Conservation (phyloP, 2,797 vertebrate genomes). For the Gallirallus australis region DNA sequence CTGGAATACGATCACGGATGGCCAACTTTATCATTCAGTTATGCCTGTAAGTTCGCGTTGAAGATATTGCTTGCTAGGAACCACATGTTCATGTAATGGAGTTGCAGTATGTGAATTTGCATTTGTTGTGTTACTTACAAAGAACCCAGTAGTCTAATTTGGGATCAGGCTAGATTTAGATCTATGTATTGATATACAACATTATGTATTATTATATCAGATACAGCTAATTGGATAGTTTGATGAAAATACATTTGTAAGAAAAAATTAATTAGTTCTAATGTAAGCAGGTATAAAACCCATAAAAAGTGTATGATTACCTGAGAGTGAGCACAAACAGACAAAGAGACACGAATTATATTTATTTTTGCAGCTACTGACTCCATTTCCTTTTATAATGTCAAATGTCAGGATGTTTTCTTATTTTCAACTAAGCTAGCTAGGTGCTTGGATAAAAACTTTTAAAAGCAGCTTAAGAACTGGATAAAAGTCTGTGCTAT, state of each 20-base stretch:
- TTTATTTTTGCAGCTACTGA: conserved; percentile 67
- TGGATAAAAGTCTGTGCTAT: conserved; percentile 67
- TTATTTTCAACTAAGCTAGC: conserved; percentile 72
- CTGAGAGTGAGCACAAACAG: conserved; percentile 25
- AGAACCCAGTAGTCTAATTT: neutral
- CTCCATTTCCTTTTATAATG: conserved; percentile 70
- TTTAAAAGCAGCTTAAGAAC: conserved; percentile 72
- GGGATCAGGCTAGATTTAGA: neutral
- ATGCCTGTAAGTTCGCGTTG: neutral
- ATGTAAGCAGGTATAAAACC: conserved; percentile 43
- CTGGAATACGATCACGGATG: neutral
- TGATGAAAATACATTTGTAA: neutral
- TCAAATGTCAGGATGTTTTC: conserved; percentile 51
- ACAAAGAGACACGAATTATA: conserved; percentile 37
- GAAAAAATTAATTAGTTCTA: conserved; percentile 19
- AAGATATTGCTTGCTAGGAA: neutral
- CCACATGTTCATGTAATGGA: neutral
- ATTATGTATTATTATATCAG: neutral
- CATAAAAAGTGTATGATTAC: conserved; percentile 33
- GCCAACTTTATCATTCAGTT: neutral
- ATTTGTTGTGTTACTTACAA: neutral
- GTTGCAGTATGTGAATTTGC: neutral
- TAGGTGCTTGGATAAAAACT: conserved; percentile 75
- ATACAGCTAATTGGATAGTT: neutral
- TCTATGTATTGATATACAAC: neutral